Conservation (phyloP, 2,888 invertebrate genomes). For the Paralinhomoeus sp. region DNA sequence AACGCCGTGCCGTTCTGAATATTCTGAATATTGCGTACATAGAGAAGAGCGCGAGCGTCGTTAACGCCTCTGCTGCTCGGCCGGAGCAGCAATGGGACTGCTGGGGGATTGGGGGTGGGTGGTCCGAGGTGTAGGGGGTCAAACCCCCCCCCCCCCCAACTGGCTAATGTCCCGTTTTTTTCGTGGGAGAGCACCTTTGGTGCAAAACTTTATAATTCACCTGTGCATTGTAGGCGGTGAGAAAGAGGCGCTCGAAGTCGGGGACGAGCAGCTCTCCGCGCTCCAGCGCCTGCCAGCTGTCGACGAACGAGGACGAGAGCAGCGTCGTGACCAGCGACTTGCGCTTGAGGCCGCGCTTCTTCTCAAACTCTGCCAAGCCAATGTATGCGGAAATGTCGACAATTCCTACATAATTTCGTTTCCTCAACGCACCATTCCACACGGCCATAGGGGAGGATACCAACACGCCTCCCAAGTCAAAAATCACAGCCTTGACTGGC, state of each 20-base stretch:
- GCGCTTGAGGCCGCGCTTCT: constrained; percentile 12
- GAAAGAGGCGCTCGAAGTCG: constrained; percentile 27
- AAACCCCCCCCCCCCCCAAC: no score
- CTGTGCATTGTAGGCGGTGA: constrained; percentile 25
- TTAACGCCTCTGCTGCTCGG: no score
- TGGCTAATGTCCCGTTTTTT: no score
- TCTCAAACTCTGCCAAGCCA: constrained; percentile 19
- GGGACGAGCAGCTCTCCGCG: constrained; percentile 23
- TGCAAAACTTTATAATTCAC: no score
- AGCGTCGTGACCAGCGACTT: constrained; percentile 24
- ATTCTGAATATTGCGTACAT: no score
- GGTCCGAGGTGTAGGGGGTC: no score
- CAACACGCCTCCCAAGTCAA: constrained; percentile 33
- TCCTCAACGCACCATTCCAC: constrained; percentile 16
- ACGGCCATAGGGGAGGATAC: constrained; percentile 25
- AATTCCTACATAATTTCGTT: constrained; percentile 10
- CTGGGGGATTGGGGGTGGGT: no score
- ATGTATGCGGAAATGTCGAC: neutral
- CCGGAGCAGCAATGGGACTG: no score
- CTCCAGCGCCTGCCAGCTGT: constrained; percentile 21
- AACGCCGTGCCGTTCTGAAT: no score
- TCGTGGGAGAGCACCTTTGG: no score
- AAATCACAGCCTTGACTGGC: constrained; percentile 27
- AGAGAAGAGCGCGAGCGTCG: no score
- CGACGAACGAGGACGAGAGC: constrained; percentile 7